Conservation (phyloP, 1,140 invertebrate species). For the Triops cancriformis region DNA sequence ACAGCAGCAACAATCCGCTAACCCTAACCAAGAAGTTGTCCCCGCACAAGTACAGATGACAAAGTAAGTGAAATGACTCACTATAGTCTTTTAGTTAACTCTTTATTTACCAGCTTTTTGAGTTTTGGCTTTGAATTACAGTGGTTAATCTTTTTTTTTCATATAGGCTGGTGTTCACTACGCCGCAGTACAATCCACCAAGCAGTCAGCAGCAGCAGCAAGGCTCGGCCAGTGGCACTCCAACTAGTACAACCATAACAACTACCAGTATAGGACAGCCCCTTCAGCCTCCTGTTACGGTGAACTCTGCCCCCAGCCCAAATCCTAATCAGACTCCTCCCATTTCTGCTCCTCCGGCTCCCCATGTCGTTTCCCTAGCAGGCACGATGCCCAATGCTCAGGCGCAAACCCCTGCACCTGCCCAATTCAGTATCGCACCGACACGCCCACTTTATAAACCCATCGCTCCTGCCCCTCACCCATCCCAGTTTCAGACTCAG, state of each 20-base stretch:
- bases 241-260: constrained; percentile 26
- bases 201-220: background rate
- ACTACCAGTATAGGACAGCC: constrained; percentile 39
- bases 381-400: background rate
- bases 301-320: constrained; percentile 38
- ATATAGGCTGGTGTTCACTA: background rate
- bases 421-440: background rate
- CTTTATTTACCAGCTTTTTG: too few species aligned
- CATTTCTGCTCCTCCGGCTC: constrained; percentile 36
- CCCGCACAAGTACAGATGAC: constrained; percentile 28
- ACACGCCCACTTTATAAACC: constrained; percentile 21
- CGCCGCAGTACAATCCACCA: background rate
- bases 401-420: background rate
- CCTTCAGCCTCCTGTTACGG: constrained; percentile 49
- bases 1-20: constrained; percentile 33
- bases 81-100: too few species aligned
- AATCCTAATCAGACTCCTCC: constrained; percentile 39
- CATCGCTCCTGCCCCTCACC: constrained; percentile 32
- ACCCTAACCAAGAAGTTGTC: constrained; percentile 32
- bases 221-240: background rate
- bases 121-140: background rate
- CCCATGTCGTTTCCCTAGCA: constrained; percentile 24
- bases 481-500: background rate
- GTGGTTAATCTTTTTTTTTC: background rate
- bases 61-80: background rate